phyloP scores from a whole-genome alignment of 2,797 vertebrate genomes.

The Loris lydekkerianus region DNA sequence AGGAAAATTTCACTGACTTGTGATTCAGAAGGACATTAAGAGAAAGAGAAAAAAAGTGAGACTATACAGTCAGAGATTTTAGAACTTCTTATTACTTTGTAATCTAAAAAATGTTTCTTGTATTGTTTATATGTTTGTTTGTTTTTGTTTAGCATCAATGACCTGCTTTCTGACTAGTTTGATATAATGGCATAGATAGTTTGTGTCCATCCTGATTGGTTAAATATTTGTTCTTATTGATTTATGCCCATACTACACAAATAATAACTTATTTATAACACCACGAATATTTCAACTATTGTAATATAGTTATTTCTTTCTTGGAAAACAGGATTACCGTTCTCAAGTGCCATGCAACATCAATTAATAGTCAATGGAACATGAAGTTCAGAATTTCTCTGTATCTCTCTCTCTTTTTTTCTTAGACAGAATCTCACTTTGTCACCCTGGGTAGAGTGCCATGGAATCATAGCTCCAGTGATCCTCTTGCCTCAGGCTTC shows the following conservation, averaged over 20 bases:
- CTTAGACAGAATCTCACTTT: too few relatives aligned
- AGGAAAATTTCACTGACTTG: neutral
- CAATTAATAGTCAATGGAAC: slow-evolving; percentile 8
- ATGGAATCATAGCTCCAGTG: too few relatives aligned
- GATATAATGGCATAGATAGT: neutral
- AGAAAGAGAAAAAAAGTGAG: neutral
- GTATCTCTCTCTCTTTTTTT: neutral
- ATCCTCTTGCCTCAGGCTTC: too few relatives aligned
- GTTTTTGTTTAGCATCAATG: neutral
- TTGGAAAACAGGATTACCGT: slow-evolving; percentile 43
- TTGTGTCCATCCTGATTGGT: neutral
- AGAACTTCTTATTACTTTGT: neutral
- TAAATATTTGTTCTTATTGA: slow-evolving; percentile 46
- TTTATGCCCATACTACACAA: neutral
- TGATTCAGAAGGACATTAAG: slow-evolving; percentile 20
- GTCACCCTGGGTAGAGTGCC: too few relatives aligned
- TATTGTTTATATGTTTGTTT: neutral
- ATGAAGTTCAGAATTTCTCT: slow-evolving; percentile 54
- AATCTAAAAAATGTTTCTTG: neutral
- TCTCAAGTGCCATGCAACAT: neutral
- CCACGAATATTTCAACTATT: neutral
- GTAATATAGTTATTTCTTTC: neutral
- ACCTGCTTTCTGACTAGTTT: neutral
- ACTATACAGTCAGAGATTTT: slow-evolving; percentile 1
- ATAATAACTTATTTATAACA: slow-evolving; percentile 6